Evolutionary conservation across 2,888 invertebrate species (phyloP).

Genomic region (Caenorhabditis wallacei): DNA sequence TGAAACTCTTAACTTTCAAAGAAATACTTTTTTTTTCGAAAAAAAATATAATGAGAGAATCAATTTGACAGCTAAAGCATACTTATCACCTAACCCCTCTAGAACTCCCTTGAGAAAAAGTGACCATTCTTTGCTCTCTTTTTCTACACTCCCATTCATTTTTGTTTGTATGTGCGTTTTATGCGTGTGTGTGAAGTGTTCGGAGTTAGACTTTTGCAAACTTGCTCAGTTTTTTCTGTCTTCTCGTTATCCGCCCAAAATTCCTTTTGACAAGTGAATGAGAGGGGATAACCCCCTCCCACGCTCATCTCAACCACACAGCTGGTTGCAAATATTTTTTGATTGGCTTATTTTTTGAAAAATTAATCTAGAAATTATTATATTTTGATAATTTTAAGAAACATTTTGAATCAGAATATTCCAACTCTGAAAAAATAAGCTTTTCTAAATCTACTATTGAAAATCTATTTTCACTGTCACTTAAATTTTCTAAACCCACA

Average conservation of each 20-base stretch:
- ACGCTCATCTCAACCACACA: constrained; percentile 34
- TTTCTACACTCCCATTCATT: not conserved
- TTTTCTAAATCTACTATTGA: no score
- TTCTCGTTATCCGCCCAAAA: constrained; percentile 29
- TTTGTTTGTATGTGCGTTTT: constrained; percentile 36
- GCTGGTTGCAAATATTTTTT: not conserved
- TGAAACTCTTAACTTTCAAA: not conserved
- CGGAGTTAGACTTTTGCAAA: constrained; percentile 48
- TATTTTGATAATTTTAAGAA: no score
- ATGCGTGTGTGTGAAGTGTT: constrained; percentile 53
- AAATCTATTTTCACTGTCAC: not conserved
- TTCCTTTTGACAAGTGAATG: constrained; percentile 35
- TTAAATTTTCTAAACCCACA: not conserved
- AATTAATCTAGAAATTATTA: no score
- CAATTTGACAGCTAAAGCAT: constrained; percentile 9
- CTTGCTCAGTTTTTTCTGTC: constrained; percentile 19
- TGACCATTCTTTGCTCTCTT: constrained; percentile 55
- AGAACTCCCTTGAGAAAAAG: constrained; percentile 43
- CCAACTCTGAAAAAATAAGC: no score
- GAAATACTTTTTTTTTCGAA: constrained; percentile 3
- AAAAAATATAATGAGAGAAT: not conserved
- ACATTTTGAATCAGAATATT: no score
- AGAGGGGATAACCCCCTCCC: constrained; percentile 27
- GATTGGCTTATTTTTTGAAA: no score
- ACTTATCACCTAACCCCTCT: constrained; percentile 23